phyloP scores from a whole-genome alignment of 2,113 vertebrate species.

The Lepus americanus region DNA sequence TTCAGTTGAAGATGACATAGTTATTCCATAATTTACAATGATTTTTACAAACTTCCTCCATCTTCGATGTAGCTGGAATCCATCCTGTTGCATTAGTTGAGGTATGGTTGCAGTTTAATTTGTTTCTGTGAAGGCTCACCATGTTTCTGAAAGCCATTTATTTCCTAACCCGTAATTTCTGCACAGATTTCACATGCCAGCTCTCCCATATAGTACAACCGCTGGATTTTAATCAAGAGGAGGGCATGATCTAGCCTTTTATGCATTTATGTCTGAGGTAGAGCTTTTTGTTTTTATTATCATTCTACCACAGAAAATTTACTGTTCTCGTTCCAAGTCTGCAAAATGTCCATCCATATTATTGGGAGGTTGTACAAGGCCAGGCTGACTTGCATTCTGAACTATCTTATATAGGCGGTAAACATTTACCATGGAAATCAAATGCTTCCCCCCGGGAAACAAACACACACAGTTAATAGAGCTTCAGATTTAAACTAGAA shows the following conservation, averaged over 20 bases:
- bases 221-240: slow-evolving; percentile 40
- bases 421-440: slow-evolving; percentile 55
- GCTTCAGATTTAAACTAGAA: not conserved
- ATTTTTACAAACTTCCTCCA: not conserved
- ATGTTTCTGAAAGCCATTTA: slow-evolving; percentile 21
- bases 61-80: not conserved
- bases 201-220: not conserved
- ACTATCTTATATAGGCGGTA: not conserved
- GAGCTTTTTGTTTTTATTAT: slow-evolving; percentile 50
- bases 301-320: slow-evolving; percentile 33
- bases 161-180: slow-evolving; percentile 8
- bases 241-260: slow-evolving; percentile 15
- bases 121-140: not conserved
- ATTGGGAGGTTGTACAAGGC: slow-evolving; percentile 1
- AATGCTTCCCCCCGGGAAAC: not conserved
- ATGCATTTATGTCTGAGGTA: slow-evolving; percentile 34
- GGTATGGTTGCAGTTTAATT: not conserved
- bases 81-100: not conserved
- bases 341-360: slow-evolving; percentile 26
- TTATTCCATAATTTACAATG: not conserved
- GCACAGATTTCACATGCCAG: not conserved
- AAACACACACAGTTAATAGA: not conserved
- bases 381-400: not conserved
- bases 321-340: not conserved
- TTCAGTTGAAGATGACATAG: not conserved